Base-by-base conservation (phyloP, 2,888 invertebrate genomes). In the Geophilus truncorum region DNA sequence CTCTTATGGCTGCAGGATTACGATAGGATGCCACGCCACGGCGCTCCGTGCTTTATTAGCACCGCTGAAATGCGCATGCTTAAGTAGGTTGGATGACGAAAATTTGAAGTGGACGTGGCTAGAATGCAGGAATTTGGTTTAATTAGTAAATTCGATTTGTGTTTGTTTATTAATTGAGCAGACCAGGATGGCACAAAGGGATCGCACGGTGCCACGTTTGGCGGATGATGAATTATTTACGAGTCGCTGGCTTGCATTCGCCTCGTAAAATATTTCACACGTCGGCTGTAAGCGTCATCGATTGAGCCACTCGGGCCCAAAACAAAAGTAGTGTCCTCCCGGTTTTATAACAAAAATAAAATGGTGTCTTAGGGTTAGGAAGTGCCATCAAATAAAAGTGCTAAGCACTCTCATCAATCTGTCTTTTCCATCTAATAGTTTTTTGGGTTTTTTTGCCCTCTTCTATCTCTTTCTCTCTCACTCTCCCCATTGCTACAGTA, bases 351-450 rank as follows among this genome's bases (percentile, higher is more conserved):
- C 25, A 70, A 70, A 25, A 70, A 70, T 70, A 70, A 70, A 70
- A 70, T 28, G 70, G 6, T 70, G 70, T 70, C 70, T 28, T 70
- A 28, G 70, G 70, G 70, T 23, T 70, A n/a, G 70, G 2, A 28
- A 28, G 70, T 70, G 23, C 28, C 70, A 70, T 70, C 70, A 28
- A 70, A 23, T 70, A 28, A 70, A 70, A 70, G 23, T 23, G 28
- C 70, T 70, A 70, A 70, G 70, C 51, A 70, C 25, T 28, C 45
- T 45, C 70, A 70, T 70, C 70, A 70, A 70, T 70, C 70, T 70
- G 70, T 70, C 21, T 51, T 51, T 51, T 51, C 18, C 18, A 51
- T 51, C 51, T 51, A n/a, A 51, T 51, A 51, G 5, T 18, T 18
- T n/a, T 51, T 18, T n/a, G n/a, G n/a, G n/a, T n/a, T 51, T 18